These are phyloP conservation scores for Columba janthina DNA, from an alignment of 2,113 vertebrate genomes.

Conservation along the genomic window DNA sequence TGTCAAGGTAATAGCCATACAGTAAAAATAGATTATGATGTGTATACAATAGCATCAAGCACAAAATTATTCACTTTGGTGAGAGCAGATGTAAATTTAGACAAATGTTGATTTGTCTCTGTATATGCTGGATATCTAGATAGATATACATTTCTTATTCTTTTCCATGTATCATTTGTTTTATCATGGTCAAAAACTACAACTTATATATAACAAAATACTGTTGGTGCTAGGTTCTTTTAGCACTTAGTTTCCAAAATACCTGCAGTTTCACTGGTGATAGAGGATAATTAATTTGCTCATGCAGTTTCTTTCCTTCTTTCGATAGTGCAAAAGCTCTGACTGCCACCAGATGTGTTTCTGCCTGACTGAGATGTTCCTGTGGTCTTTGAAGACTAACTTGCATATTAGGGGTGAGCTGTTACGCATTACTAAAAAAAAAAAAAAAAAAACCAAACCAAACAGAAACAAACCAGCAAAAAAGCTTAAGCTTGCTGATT, in stretches of 20 bases:
- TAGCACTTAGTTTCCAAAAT: not conserved
- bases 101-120: not conserved
- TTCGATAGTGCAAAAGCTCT: slow-evolving; percentile 71
- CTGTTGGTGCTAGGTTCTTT: not conserved
- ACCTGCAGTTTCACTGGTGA: slow-evolving; percentile 22
- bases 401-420: slow-evolving; percentile 83
- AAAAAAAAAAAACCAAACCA: too few species aligned
- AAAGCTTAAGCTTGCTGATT: slow-evolving; percentile 2
- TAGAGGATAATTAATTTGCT: slow-evolving; percentile 54
- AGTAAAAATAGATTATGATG: not conserved
- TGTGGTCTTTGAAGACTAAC: slow-evolving; percentile 93
- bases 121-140: not conserved
- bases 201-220: not conserved
- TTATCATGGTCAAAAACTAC: not conserved
- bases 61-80: not conserved
- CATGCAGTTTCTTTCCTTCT: slow-evolving; percentile 50
- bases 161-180: not conserved
- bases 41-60: not conserved
- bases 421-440: not conserved
- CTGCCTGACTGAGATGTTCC: slow-evolving; percentile 92
- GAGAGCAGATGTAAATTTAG: not conserved
- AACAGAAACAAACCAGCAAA: not conserved
- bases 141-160: not conserved
- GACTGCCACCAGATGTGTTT: slow-evolving; percentile 89
- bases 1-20: not conserved